Evolutionary conservation across 1,140 invertebrate genomes (phyloP).

Genomic region (Anastrepha obliqua): DNA sequence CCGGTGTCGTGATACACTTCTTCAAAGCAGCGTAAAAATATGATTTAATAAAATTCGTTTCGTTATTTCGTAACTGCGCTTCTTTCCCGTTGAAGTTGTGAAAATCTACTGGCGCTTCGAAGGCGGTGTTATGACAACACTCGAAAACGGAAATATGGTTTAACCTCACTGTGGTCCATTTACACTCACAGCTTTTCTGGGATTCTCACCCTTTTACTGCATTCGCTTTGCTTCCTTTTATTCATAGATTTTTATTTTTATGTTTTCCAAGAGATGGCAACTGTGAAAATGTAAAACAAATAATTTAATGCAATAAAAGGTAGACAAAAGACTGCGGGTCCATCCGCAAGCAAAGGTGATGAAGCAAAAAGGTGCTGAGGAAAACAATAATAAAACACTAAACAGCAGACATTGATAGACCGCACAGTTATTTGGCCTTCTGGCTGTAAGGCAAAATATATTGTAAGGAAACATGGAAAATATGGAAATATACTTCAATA

Average conservation of each 20-base stretch:
- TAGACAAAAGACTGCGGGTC: neutral
- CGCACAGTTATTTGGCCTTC: neutral
- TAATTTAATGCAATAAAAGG: slow-evolving; percentile 4
- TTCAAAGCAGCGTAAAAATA: neutral
- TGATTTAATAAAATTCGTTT: neutral
- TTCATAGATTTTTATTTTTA: neutral
- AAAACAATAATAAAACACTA: neutral
- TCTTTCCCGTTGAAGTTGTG: neutral
- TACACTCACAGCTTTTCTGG: neutral
- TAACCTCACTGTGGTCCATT: neutral
- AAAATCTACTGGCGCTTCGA: neutral
- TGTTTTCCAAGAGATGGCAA: neutral
- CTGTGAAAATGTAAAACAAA: neutral
- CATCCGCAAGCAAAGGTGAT: neutral
- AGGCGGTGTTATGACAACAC: neutral
- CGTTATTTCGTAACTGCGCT: neutral
- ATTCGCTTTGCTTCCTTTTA: neutral
- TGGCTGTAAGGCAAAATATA: too few species aligned
- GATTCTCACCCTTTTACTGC: neutral
- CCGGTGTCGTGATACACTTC: neutral
- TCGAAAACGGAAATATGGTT: neutral
- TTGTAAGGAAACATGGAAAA: too few species aligned
- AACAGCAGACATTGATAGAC: too few species aligned
- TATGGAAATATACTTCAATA: too few species aligned
- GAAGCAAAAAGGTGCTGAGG: neutral